Conservation (phyloP, 2,113 vertebrate genomes). For the Ochotona princeps region DNA sequence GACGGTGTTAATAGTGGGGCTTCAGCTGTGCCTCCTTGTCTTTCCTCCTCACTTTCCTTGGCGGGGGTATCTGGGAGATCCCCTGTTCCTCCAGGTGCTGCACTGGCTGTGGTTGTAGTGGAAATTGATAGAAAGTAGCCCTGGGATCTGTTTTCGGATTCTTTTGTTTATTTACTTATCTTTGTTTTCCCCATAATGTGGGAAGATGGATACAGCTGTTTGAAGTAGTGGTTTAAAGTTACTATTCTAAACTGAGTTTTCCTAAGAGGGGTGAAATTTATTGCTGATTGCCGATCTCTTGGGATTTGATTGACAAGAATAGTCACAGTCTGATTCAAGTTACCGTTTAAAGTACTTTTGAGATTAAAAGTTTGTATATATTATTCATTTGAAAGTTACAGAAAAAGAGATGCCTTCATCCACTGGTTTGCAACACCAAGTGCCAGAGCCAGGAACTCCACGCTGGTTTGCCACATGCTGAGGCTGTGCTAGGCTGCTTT, state of each 20-base stretch:
- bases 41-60: background rate
- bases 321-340: background rate
- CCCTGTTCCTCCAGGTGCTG: background rate
- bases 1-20: background rate
- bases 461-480: too few species aligned
- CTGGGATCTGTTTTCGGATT: too few species aligned
- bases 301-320: slow-evolving; percentile 29
- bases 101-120: slow-evolving; percentile 6
- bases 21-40: background rate
- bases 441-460: too few species aligned
- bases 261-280: background rate
- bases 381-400: too few species aligned
- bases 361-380: background rate
- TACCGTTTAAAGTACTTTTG: slow-evolving; percentile 30
- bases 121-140: background rate
- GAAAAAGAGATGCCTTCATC: too few species aligned
- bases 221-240: background rate
- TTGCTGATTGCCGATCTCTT: background rate
- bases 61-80: too few species aligned
- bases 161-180: too few species aligned
- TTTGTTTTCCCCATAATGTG: background rate
- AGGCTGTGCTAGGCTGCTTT: too few species aligned
- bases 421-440: too few species aligned
- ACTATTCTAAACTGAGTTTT: background rate
- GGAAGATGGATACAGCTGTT: background rate